Conservation (phyloP, 30 jellyfish, hydroid and myxozoan genomes). For the Catostylus mosaicus region DNA sequence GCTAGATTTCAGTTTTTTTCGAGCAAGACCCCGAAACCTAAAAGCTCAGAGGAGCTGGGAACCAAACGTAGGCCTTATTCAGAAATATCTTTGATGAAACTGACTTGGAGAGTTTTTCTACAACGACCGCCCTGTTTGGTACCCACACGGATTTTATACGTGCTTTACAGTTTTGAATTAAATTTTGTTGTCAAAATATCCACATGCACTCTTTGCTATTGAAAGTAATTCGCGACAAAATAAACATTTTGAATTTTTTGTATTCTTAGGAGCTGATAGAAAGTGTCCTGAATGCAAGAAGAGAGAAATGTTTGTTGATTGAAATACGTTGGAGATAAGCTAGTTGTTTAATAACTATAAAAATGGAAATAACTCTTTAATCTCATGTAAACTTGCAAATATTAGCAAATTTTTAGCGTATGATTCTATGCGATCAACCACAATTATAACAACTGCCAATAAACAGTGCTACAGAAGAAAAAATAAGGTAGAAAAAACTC, state of each 20-base stretch:
- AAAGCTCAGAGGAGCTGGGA: no score
- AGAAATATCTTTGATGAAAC: no score
- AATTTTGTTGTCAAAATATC: no score
- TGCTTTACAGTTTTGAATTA: no score
- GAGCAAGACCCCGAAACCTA: no score
- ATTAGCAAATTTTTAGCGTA: neutral
- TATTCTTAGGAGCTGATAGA: no score
- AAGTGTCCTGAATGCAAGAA: neutral
- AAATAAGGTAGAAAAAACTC: neutral
- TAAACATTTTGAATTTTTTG: neutral
- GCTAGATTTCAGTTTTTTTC: no score
- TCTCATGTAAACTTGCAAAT: neutral
- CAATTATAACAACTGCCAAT: neutral
- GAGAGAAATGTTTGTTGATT: neutral
- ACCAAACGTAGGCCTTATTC: no score
- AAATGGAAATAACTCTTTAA: neutral
- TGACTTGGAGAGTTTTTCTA: no score
- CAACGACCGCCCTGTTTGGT: no score
- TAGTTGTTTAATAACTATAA: neutral
- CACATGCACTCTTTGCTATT: no score
- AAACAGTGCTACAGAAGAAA: neutral
- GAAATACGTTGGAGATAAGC: neutral
- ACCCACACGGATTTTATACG: no score
- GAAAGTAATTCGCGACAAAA: neutral
- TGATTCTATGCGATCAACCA: neutral